Evolutionary conservation across 1,140 invertebrate genomes (phyloP), one percentile per base, ranked within the genome.

Genomic region (Bombus pyrosoma): DNA sequence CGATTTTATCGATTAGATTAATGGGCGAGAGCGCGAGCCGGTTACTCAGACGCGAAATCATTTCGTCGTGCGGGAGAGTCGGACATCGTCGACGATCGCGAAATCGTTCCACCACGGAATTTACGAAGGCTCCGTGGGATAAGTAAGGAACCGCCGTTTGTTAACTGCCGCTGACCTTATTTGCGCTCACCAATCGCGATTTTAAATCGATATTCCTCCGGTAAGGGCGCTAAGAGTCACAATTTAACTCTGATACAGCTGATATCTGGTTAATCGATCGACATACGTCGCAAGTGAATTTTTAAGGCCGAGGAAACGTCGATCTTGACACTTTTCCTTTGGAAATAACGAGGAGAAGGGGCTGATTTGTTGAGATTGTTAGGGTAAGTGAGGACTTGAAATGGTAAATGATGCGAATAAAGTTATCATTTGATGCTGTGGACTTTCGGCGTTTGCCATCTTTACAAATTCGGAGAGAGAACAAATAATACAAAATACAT

Each of bases 1-100:
- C 85, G 89, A 91, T 91, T 91, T 90, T 91, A 91, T 91, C 90
- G 89, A 87, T 90, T 87, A 90, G 90, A 91, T 91, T 90, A 91
- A 91, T 91, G 84, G 85, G 90, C 84, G 90, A 91, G 90, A 91
- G 90, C 81, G 87, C n/a, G 69, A 71, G 75, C 78, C 76, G 71
- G 83, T 85, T 85, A 74, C 64, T 71, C 79, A 76, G 72, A 86
- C 79, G 77, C 83, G 83, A 83, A 89, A 88, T 89, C 83, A 89
- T 89, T 87, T 85, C 73, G 82, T 68, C 69, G 86, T 69, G 76
- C 68, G 53, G 41, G 47, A 66, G 85, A 75, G 64, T 69, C 80
- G 72, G 77, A 57, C 74, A 71, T 85, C 68, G 86, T 66, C 64
- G 79, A 79, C 69, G 79, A 82, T 79, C 78, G 79, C 83, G 83